Conservation (phyloP, 2,113 vertebrate species). For the Saccopteryx bilineata region DNA sequence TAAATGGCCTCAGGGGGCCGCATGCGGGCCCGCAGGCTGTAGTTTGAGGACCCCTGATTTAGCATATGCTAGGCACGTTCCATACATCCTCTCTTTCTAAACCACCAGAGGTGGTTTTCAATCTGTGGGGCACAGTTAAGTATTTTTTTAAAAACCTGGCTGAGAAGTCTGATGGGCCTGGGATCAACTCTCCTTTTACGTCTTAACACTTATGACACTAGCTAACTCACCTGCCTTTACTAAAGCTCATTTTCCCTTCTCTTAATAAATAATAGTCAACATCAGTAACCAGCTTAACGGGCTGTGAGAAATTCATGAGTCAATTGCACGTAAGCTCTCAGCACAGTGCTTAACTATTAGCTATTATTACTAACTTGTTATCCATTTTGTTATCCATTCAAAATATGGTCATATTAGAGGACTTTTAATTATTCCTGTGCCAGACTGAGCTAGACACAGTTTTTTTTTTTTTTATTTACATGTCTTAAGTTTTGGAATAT, state of each 20-base stretch:
- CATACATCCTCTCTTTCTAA: not conserved
- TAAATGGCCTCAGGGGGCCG: no score
- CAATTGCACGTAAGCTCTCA: not conserved
- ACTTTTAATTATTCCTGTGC: not conserved
- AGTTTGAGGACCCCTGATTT: no score
- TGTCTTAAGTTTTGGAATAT: not conserved
- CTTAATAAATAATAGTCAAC: not conserved
- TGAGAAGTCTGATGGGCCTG: not conserved
- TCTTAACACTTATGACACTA: not conserved
- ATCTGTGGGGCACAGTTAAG: not conserved
- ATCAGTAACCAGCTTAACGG: not conserved
- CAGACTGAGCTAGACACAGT: not conserved
- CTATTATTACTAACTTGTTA: not conserved
- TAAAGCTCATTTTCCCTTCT: slow-evolving; percentile 10
- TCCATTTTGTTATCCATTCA: not conserved
- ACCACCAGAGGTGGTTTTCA: not conserved
- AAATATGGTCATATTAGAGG: not conserved
- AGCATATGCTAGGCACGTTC: not conserved
- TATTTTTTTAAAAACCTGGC: not conserved
- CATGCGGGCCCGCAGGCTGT: no score
- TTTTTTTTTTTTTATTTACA: not conserved
- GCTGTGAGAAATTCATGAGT: slow-evolving; percentile 12
- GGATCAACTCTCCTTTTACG: not conserved
- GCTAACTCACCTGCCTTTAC: not conserved
- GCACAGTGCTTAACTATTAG: not conserved